phyloP scores from a whole-genome alignment of 64 coral and sea anemone species.

The Cladopsammia gracilis region DNA sequence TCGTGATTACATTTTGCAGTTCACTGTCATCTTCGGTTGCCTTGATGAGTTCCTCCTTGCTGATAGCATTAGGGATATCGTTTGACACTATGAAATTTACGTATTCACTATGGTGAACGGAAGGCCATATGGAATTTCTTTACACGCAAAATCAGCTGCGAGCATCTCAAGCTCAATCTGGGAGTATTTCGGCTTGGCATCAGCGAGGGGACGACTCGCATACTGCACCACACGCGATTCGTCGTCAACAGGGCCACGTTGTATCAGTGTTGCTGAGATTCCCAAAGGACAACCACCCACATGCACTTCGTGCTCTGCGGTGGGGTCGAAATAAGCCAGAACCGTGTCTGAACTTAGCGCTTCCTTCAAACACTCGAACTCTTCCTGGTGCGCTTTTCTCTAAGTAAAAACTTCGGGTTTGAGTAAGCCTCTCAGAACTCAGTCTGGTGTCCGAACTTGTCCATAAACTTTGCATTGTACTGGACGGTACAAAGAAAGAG shows the following conservation, averaged over 20 bases:
- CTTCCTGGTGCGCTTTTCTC: neutral
- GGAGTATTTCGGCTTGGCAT: neutral
- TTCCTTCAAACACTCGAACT: conserved; percentile 16
- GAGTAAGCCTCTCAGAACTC: conserved; percentile 28
- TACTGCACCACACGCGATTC: conserved; percentile 13
- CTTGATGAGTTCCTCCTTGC: conserved; percentile 22
- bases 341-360: neutral
- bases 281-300: conserved; percentile 36
- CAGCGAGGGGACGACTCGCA: conserved; percentile 21
- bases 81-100: conserved; percentile 11
- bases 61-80: neutral
- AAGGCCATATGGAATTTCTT: conserved; percentile 27
- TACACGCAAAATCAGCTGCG: conserved; percentile 21
- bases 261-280: conserved; percentile 36
- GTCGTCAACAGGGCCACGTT: neutral
- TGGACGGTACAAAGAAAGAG: conserved; percentile 33
- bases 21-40: neutral
- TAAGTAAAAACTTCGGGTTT: conserved; percentile 10
- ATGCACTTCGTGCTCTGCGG: conserved; percentile 30
- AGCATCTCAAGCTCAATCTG: conserved; percentile 52
- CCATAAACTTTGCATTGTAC: conserved; percentile 44
- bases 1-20: neutral
- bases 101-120: conserved; percentile 35
- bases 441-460: neutral
- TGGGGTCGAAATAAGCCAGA: conserved; percentile 26